Conservation (phyloP, 2,888 invertebrate genomes). For the Geophilus truncorum region DNA sequence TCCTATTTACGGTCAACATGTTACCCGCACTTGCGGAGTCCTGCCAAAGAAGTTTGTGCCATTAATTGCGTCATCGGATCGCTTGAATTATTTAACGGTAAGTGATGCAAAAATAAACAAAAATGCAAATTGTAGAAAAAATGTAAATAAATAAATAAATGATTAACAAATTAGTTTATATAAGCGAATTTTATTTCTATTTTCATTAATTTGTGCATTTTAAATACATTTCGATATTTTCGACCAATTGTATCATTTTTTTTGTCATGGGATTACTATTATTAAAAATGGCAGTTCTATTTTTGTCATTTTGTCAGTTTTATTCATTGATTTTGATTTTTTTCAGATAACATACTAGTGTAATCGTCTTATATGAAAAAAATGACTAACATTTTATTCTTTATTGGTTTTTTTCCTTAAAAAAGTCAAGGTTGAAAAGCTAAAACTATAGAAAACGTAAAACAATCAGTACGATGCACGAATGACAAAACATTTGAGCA, state of each 20-base stretch:
- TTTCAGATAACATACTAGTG: not conserved
- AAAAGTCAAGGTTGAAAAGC: not conserved
- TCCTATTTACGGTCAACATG: constrained; percentile 10
- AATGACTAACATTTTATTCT: not conserved
- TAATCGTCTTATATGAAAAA: not conserved
- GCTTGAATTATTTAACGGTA: not conserved
- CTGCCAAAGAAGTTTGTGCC: constrained; percentile 5
- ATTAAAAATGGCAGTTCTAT: not conserved
- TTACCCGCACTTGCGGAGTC: not conserved
- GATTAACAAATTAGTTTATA: not conserved
- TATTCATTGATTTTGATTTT: not conserved
- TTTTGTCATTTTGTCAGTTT: not conserved
- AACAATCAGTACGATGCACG: not conserved
- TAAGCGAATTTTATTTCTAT: not conserved
- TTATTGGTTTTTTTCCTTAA: not conserved
- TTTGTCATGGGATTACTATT: not conserved
- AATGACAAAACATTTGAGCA: not conserved
- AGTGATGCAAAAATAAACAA: not conserved
- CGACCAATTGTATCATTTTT: no score
- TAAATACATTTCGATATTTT: not conserved
- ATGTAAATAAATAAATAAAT: not conserved
- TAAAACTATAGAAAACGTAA: not conserved
- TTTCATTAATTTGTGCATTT: not conserved
- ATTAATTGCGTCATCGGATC: not conserved
- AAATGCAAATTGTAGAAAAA: not conserved